A percentile compares a stretch with the other conserved stretches of the same genome.
phyloP scores from a whole-genome alignment of 2,797 vertebrate species.

The Tolypeutes matacus region DNA sequence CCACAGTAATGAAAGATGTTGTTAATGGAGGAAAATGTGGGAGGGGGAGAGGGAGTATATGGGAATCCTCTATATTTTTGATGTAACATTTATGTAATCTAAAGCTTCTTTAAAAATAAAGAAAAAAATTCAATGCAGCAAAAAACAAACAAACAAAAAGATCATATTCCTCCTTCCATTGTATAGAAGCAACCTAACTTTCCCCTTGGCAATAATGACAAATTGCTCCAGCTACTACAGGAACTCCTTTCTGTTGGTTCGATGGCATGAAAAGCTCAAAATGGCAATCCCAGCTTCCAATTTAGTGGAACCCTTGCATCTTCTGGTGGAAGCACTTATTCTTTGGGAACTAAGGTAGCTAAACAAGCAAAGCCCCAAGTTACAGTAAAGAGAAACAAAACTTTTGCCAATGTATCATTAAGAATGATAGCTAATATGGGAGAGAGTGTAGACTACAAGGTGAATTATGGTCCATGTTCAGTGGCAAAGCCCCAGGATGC shows the following conservation, averaged over 20 bases:
- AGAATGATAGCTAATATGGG: background rate
- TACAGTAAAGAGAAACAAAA: background rate
- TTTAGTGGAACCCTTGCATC: background rate
- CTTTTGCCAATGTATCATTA: background rate
- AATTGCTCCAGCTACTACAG: background rate
- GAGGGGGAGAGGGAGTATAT: too few relatives aligned
- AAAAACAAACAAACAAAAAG: too few relatives aligned
- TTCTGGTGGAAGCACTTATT: background rate
- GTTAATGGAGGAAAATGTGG: too few relatives aligned
- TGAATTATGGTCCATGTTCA: too few relatives aligned
- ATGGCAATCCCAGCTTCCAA: background rate
- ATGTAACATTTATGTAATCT: too few relatives aligned
- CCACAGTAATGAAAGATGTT: too few relatives aligned
- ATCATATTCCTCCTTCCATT: background rate
- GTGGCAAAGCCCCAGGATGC: too few relatives aligned
- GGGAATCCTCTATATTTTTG: too few relatives aligned
- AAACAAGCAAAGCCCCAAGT: background rate
- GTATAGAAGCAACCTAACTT: conserved; percentile 13
- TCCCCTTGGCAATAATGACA: background rate
- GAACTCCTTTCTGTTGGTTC: background rate
- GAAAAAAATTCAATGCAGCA: too few relatives aligned
- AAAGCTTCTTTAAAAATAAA: too few relatives aligned
- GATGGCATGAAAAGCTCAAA: background rate
- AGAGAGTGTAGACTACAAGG: too few relatives aligned
- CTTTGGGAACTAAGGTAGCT: background rate